A percentile compares a stretch with the other conserved stretches of the same genome.
Conservation (phyloP, 2,797 vertebrate genomes). For the Eospalax fontanierii region DNA sequence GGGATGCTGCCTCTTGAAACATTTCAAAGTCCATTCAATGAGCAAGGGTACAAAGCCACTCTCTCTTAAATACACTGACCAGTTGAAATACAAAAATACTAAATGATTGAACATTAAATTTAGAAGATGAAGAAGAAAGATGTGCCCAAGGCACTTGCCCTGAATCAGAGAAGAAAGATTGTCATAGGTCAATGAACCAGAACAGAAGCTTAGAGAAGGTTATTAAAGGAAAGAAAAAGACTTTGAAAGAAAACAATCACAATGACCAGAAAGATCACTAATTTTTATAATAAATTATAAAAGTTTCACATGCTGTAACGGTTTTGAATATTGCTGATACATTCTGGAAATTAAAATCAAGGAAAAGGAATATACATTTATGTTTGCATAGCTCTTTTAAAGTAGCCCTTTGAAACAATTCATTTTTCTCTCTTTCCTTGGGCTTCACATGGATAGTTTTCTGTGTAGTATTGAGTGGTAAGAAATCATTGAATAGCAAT, state of each 20-base stretch:
- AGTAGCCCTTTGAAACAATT: neutral
- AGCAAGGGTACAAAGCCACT: neutral
- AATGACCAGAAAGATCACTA: constrained; percentile 66
- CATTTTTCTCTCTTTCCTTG: neutral
- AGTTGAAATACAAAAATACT: constrained; percentile 82
- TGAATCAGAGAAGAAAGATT: constrained; percentile 79
- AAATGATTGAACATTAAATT: constrained; percentile 87
- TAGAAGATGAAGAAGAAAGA: constrained; percentile 87
- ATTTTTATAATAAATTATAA: constrained; percentile 65
- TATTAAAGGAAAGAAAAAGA: constrained; percentile 73
- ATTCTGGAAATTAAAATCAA: constrained; percentile 64
- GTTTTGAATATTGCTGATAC: constrained; percentile 69
- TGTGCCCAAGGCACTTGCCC: constrained; percentile 73
- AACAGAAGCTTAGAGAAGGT: constrained; percentile 70
- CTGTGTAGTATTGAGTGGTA: neutral
- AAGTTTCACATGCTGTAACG: constrained; percentile 22
- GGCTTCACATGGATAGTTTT: constrained; percentile 32
- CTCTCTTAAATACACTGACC: constrained; percentile 65
- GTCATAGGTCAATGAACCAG: constrained; percentile 74
- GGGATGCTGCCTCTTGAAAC: constrained; percentile 48
- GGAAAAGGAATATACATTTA: constrained; percentile 7
- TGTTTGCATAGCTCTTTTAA: neutral
- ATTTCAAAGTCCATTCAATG: constrained; percentile 40
- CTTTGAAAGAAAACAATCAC: constrained; percentile 36
- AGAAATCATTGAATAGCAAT: neutral